Evolutionary conservation across 1,140 invertebrate genomes (phyloP).

Genomic region (Ylistrum balloti): DNA sequence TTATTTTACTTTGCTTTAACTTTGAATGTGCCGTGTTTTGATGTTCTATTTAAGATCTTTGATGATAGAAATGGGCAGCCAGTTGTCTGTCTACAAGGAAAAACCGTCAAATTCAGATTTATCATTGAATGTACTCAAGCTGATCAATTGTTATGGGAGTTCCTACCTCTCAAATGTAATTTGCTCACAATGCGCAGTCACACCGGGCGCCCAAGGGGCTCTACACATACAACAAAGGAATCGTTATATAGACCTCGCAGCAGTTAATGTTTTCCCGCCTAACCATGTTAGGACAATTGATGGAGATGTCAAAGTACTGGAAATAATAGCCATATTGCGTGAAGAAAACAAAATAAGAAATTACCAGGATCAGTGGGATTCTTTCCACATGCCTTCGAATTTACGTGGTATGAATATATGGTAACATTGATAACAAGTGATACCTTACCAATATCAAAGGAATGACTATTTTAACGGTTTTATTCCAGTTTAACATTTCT

Average conservation of each 20-base stretch:
- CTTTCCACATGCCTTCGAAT: not conserved
- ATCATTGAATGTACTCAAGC: not conserved
- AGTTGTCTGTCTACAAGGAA: not conserved
- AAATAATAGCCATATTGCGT: slow-evolving; percentile 23
- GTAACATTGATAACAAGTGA: too few relatives aligned
- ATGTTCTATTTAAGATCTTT: too few relatives aligned
- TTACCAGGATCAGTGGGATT: not conserved
- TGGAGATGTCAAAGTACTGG: not conserved
- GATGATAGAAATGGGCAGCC: too few relatives aligned
- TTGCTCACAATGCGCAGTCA: not conserved
- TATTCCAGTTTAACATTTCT: too few relatives aligned
- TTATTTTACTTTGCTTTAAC: too few relatives aligned
- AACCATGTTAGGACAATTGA: slow-evolving; percentile 11
- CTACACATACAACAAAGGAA: not conserved
- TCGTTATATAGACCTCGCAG: not conserved
- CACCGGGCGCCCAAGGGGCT: not conserved
- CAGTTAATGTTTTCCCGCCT: not conserved
- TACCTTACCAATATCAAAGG: too few relatives aligned
- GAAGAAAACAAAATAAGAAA: not conserved
- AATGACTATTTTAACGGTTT: too few relatives aligned
- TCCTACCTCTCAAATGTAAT: not conserved
- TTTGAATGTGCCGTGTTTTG: too few relatives aligned
- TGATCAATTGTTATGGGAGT: not conserved
- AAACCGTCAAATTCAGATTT: not conserved
- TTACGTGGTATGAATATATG: not conserved